Conservation (phyloP, 2,888 invertebrate species). For the Sycophila texana region DNA sequence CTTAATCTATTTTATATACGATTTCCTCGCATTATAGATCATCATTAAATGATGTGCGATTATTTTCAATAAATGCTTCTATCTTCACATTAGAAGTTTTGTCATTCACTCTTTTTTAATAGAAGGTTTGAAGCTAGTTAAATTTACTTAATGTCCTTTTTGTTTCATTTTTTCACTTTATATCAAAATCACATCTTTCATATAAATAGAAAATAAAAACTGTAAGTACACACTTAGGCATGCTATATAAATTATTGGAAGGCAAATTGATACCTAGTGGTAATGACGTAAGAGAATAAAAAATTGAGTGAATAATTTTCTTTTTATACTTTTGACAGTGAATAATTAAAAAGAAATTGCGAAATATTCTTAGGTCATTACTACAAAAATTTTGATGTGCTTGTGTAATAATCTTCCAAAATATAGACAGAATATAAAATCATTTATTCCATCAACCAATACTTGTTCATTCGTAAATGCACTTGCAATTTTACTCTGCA, state of each 20-base stretch:
- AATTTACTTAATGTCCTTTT: slow-evolving; percentile 37
- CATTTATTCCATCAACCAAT: slow-evolving; percentile 39
- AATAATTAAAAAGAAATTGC: slow-evolving; percentile 45
- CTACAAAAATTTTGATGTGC: slow-evolving; percentile 44
- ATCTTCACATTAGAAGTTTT: slow-evolving; percentile 40
- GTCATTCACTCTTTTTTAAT: slow-evolving; percentile 40
- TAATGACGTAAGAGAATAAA: slow-evolving; percentile 33
- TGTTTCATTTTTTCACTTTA: slow-evolving; percentile 35
- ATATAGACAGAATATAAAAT: slow-evolving; percentile 31
- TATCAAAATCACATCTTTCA: slow-evolving; percentile 52
- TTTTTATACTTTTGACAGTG: slow-evolving; percentile 32
- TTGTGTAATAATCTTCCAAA: slow-evolving; percentile 21
- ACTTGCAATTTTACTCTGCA: slow-evolving; percentile 42
- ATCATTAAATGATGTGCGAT: slow-evolving; percentile 43
- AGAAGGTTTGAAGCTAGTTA: slow-evolving; percentile 44
- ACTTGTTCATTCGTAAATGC: slow-evolving; percentile 31
- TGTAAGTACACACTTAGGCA: slow-evolving; percentile 44
- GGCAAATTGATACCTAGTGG: slow-evolving; percentile 49
- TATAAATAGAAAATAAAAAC: slow-evolving; percentile 49
- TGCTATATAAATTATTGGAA: slow-evolving; percentile 54
- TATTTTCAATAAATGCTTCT: slow-evolving; percentile 50
- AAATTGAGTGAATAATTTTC: slow-evolving; percentile 23
- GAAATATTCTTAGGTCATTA: slow-evolving; percentile 33
- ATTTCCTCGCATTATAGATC: slow-evolving; percentile 16
- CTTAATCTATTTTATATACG: slow-evolving; percentile 35